These are phyloP conservation scores for Loxodonta africana DNA, from an alignment of 2,113 vertebrate genomes.

Conservation along the genomic window DNA sequence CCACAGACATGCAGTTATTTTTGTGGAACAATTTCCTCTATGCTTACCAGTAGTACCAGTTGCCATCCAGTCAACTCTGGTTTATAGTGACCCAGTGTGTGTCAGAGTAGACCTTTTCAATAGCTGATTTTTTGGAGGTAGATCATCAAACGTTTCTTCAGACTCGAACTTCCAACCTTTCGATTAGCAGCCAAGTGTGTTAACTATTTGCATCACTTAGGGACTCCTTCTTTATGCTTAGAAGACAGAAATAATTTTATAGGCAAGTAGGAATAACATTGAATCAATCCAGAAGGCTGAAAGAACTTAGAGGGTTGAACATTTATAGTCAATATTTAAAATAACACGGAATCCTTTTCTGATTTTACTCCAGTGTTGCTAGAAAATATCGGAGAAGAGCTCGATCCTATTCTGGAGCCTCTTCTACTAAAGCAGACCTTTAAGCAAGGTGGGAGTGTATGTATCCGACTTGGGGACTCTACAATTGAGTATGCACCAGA, in stretches of 20 bases:
- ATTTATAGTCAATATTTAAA: neutral
- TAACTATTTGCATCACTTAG: neutral
- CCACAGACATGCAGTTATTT: neutral
- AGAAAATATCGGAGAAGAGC: slow-evolving; percentile 94
- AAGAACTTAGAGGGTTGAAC: neutral
- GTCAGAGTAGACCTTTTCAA: too few relatives aligned
- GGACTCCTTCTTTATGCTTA: neutral
- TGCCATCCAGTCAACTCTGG: too few relatives aligned
- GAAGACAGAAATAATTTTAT: neutral
- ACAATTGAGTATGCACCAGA: slow-evolving; percentile 92
- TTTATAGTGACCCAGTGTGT: too few relatives aligned
- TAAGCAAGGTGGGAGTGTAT: slow-evolving; percentile 92
- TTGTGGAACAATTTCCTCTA: neutral
- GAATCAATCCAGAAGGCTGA: neutral
- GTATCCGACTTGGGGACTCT: slow-evolving; percentile 93
- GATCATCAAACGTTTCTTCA: neutral
- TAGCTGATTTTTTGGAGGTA: neutral
- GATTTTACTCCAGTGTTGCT: slow-evolving; percentile 90
- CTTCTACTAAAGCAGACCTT: slow-evolving; percentile 95
- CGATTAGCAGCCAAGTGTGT: neutral
- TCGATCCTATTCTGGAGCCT: slow-evolving; percentile 94
- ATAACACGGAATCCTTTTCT: slow-evolving; percentile 41
- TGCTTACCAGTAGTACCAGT: neutral
- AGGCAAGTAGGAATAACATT: neutral
- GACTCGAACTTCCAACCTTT: neutral